Base-by-base conservation (phyloP, 2,113 vertebrate species). In the Cyprinodon variegatus region DNA sequence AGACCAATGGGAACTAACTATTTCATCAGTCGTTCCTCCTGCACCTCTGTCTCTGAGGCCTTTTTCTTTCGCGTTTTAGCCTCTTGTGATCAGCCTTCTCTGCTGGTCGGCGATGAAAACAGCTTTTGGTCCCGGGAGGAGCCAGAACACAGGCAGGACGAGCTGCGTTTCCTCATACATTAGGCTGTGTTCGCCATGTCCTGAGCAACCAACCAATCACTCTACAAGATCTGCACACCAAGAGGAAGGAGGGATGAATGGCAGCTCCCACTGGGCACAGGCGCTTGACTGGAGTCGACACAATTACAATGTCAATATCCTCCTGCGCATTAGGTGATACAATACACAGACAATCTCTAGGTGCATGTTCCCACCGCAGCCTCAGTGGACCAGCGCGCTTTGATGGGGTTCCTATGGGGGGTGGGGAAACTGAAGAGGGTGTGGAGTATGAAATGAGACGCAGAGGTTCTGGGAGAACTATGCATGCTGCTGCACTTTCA, bases 221-320 rank as follows among this genome's bases (percentile, higher is more conserved):
- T 90, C 77, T 95, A 96, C 95, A 95, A 92, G 94, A 96, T 93
- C 95, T 94, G 91, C 95, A 81, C 74, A 83, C 79, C 68, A 83
- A 81, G 50, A 61, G 75, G 76, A 85, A 81, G 84, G 85, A 76
- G 63, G 87, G 78, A 65, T 81, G 86, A 85, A 86, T 79, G 72
- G 94, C 93, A 94, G 95, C 93, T 96, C 96, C 96, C 96, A 94
- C 73, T 93, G 94, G 96, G 94, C 90, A 41, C 92, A 86, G 65
- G 84, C 91, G 94, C 92, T 97, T 96, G 94, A 96, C 96, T 96
- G 95, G 95, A 98, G 96, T 85, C 85, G 86, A 86, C 77, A 89
- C 92, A 91, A 94, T 98, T 98, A 98, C 96, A 96, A 98, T 96
- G 96, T 97, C 96, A 96, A 96, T 96, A 96, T 96, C 96, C 95